Conservation (phyloP, 2,888 invertebrate genomes). For the Erebia ligea region DNA sequence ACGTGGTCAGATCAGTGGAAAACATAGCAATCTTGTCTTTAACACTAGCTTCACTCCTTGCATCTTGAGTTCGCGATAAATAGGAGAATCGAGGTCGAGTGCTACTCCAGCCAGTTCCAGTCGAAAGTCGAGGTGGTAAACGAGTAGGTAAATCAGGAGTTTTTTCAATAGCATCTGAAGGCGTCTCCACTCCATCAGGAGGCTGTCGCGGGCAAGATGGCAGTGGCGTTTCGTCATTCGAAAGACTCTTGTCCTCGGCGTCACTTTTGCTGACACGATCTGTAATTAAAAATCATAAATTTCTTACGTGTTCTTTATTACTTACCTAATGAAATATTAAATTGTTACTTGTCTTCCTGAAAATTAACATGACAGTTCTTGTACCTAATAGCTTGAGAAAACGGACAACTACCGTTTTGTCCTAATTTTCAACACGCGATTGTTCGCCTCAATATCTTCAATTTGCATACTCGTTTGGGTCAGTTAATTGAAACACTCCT, state of each 20-base stretch:
- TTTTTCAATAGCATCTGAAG: conserved; percentile 86
- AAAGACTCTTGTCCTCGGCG: conserved; percentile 76
- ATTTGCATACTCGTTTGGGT: conserved; percentile 20
- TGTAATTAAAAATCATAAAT: conserved; percentile 48
- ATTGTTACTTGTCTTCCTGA: not conserved
- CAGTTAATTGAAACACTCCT: conserved; percentile 5
- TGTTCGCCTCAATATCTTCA: conserved; percentile 5
- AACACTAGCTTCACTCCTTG: conserved; percentile 91
- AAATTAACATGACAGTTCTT: conserved; percentile 12
- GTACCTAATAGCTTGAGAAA: not conserved
- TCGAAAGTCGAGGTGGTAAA: conserved; percentile 63
- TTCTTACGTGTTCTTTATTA: not conserved
- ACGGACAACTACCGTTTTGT: conserved; percentile 18
- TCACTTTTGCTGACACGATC: conserved; percentile 76
- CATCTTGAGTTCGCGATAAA: conserved; percentile 87
- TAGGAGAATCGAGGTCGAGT: conserved; percentile 70
- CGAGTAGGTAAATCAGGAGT: conserved; percentile 67
- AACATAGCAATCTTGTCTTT: conserved; percentile 95
- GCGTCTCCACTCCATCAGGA: conserved; percentile 93
- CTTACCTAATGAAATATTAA: not conserved
- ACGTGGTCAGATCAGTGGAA: conserved; percentile 80
- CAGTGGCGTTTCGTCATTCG: conserved; percentile 75
- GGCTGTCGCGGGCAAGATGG: conserved; percentile 88
- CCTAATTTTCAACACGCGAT: conserved; percentile 18
- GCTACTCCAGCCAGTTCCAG: conserved; percentile 58